Evolutionary conservation across 2,113 vertebrate species (phyloP).

Genomic region (Oreotrochilus melanogaster): DNA sequence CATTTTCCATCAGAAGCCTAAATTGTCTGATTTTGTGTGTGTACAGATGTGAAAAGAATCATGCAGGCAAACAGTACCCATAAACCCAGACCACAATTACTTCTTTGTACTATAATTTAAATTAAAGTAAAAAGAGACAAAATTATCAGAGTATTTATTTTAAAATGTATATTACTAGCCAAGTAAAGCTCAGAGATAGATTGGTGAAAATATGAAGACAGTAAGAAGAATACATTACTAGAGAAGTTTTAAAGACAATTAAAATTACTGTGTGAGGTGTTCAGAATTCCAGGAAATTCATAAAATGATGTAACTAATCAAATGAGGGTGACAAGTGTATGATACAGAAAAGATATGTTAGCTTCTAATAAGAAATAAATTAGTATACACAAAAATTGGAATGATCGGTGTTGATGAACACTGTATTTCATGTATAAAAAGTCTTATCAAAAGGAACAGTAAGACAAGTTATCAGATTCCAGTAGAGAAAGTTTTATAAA

Average conservation of each 20-base stretch:
- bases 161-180: not conserved
- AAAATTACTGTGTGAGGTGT: not conserved
- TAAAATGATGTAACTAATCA: not conserved
- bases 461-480: not conserved
- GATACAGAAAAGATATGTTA: not conserved
- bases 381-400: not conserved
- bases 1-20: not conserved
- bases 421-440: not conserved
- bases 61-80: fast-evolving
- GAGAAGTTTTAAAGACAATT: not conserved
- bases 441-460: not conserved
- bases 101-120: not conserved
- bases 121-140: not conserved
- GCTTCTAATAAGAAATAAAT: not conserved
- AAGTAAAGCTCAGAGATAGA: not conserved
- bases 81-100: not conserved
- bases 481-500: not conserved
- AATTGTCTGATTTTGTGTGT: not conserved
- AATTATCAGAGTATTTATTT: not conserved
- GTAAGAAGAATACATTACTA: not conserved
- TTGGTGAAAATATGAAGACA: not conserved
- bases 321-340: not conserved
- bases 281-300: not conserved
- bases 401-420: not conserved
- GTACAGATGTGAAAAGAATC: not conserved